phyloP scores from a whole-genome alignment of 2,113 vertebrate genomes.

The Tachysurus vachellii region DNA sequence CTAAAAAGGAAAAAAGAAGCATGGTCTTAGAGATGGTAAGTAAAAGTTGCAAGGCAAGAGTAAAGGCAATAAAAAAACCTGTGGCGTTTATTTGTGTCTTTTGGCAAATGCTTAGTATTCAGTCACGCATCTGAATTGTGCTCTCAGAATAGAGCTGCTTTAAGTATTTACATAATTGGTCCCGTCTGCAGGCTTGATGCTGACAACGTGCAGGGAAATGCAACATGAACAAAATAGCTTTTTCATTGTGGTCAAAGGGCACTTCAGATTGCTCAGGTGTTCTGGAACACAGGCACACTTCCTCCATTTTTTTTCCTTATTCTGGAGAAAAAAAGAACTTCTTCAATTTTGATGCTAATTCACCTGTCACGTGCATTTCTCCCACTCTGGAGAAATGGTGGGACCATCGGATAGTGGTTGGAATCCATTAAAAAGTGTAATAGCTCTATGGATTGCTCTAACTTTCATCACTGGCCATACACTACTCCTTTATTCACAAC shows the following conservation, averaged over 20 bases:
- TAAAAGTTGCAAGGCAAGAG: neutral
- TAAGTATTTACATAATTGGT: slow-evolving; percentile 10
- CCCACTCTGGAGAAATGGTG: neutral
- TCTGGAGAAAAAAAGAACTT: neutral
- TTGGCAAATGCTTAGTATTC: neutral
- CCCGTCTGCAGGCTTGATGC: neutral
- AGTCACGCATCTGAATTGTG: neutral
- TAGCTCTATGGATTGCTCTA: neutral
- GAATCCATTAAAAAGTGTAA: slow-evolving; percentile 7
- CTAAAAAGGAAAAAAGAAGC: neutral
- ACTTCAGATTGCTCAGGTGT: neutral
- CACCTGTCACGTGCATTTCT: neutral
- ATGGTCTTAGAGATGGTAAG: neutral
- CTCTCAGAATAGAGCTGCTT: neutral
- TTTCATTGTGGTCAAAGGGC: neutral
- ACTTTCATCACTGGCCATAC: neutral
- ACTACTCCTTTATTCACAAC: neutral
- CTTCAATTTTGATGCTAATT: slow-evolving; percentile 16
- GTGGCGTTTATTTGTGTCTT: neutral
- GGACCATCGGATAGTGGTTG: neutral
- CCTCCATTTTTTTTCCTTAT: neutral
- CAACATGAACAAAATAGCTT: neutral
- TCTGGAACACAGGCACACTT: neutral
- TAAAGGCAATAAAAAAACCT: neutral
- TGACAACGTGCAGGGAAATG: neutral